Evolutionary conservation across 2,888 invertebrate species (phyloP).

Genomic region (Clusia tigrina): DNA sequence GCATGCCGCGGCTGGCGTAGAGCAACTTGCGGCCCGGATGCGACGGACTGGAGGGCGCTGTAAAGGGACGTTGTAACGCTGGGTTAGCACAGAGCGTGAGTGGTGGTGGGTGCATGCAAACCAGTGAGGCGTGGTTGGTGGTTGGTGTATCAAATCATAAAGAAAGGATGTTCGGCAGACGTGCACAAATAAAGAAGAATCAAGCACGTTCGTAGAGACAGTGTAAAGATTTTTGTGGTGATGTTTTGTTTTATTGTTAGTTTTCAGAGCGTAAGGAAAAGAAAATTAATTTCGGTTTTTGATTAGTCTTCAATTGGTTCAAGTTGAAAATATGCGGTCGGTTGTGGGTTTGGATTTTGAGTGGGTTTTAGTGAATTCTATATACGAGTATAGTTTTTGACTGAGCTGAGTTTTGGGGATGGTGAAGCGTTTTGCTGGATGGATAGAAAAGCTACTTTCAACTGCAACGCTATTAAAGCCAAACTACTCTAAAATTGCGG

Average conservation of each 20-base stretch:
- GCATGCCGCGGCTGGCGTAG: constrained; percentile 77
- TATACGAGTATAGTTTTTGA: too few species aligned
- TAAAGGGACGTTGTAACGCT: constrained; percentile 42
- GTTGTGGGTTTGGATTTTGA: background rate
- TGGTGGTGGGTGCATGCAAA: background rate
- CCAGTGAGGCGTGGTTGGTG: background rate
- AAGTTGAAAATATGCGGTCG: constrained; percentile 3
- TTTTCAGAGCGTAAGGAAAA: background rate
- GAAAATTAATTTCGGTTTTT: background rate
- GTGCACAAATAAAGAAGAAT: background rate
- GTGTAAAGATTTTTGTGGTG: background rate
- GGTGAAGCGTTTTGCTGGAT: background rate
- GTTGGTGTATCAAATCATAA: background rate
- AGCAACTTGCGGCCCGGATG: constrained; percentile 83
- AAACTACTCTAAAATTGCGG: background rate
- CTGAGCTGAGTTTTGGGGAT: background rate
- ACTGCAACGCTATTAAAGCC: constrained; percentile 1
- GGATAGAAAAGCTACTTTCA: background rate
- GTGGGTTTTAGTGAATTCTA: too few species aligned
- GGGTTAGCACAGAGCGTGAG: constrained; percentile 37
- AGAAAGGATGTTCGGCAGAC: background rate
- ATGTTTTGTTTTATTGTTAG: background rate
- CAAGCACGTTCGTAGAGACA: background rate
- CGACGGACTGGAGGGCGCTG: constrained; percentile 92
- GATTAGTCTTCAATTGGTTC: background rate